Evolutionary conservation across 2,888 invertebrate genomes (phyloP).

Genomic region (Uropetala carovei): DNA sequence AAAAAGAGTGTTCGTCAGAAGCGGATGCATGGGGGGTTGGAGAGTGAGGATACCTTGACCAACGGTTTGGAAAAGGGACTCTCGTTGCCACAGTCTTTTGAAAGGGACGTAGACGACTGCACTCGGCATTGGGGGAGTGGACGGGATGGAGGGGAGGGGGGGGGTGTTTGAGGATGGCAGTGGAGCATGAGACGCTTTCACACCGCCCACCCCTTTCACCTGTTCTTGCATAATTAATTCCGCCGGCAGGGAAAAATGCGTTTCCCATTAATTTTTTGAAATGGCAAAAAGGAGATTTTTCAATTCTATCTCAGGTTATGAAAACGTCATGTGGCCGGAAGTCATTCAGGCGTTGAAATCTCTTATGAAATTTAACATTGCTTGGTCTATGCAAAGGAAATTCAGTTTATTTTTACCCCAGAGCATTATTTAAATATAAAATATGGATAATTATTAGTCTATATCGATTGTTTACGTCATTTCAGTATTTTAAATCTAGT

Average conservation of each 20-base stretch:
- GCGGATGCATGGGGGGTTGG: not conserved
- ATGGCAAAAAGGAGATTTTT: not conserved
- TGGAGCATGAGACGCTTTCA: conserved; percentile 45
- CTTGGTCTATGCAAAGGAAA: no score
- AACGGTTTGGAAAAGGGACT: conserved; percentile 48
- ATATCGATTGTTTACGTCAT: no score
- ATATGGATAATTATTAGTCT: no score
- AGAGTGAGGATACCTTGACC: conserved; percentile 25
- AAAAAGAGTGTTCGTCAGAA: not conserved
- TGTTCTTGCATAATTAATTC: conserved; percentile 41
- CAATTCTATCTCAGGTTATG: no score
- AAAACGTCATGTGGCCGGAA: no score
- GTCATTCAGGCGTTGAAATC: no score
- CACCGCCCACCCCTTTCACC: not conserved
- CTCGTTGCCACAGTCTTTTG: not conserved
- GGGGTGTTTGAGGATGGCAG: not conserved
- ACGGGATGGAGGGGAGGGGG: no score
- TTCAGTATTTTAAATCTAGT: no score
- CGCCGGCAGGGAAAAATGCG: not conserved
- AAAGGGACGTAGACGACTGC: not conserved
- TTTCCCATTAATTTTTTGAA: not conserved
- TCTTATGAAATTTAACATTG: no score
- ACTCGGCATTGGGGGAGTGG: not conserved
- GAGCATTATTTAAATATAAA: no score
- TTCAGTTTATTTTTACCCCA: no score